phyloP scores from a whole-genome alignment of 2,888 invertebrate species.

The Leuctra nigra region DNA sequence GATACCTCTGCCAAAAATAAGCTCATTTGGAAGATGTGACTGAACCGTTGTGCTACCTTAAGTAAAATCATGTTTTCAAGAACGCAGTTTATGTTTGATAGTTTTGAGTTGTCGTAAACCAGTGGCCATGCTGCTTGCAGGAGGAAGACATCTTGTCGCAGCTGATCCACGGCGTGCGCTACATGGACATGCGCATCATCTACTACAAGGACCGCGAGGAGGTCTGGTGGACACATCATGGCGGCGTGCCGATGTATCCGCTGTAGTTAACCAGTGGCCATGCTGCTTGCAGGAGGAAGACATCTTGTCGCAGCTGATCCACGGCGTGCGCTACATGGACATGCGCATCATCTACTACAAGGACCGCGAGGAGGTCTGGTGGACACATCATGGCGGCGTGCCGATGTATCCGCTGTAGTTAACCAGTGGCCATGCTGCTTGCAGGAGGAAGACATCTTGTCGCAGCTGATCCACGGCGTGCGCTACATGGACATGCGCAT shows the following conservation, averaged over 20 bases:
- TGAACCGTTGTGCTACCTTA: no score
- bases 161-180: slow-evolving; percentile 52
- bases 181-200: slow-evolving; percentile 53
- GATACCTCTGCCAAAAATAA: no score
- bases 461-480: slow-evolving; percentile 53
- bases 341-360: slow-evolving; percentile 50
- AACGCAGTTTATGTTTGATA: no score
- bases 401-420: slow-evolving; percentile 46
- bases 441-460: slow-evolving; percentile 50
- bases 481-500: slow-evolving; percentile 55
- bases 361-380: slow-evolving; percentile 35
- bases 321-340: slow-evolving; percentile 55
- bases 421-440: no score
- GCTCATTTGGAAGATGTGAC: no score
- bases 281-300: slow-evolving; percentile 51
- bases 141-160: slow-evolving; percentile 52
- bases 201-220: slow-evolving; percentile 38
- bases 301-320: slow-evolving; percentile 50
- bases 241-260: slow-evolving; percentile 44
- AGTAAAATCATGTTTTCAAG: no score
- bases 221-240: slow-evolving; percentile 49
- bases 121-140: no score
- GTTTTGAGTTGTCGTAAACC: no score
- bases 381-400: slow-evolving; percentile 50
- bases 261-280: no score